Conservation (phyloP, 2,797 vertebrate genomes). For the Ctenochaetus hawaiiensis region DNA sequence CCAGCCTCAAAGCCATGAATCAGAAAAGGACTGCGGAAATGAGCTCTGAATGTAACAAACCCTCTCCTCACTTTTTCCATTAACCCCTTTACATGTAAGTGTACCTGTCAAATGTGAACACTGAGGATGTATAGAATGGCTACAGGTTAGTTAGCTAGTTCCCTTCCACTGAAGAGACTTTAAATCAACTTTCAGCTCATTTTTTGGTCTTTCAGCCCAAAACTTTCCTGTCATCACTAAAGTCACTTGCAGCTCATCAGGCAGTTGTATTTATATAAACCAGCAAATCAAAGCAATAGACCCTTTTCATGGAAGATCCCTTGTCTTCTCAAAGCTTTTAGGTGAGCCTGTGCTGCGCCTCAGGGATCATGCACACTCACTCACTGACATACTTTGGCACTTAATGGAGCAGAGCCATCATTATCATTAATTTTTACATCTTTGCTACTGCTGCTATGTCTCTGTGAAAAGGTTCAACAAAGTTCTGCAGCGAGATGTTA, state of each 20-base stretch:
- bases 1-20: neutral
- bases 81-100: neutral
- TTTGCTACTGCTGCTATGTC: neutral
- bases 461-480: neutral
- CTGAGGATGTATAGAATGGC: neutral
- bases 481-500: neutral
- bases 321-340: neutral
- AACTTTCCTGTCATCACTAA: too few species aligned
- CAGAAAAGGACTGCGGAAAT: conserved; percentile 3
- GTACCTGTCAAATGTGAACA: neutral
- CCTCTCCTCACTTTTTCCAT: neutral
- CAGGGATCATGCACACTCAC: neutral
- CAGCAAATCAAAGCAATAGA: neutral
- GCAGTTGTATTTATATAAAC: neutral
- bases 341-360: neutral
- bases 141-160: neutral
- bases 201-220: neutral
- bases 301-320: neutral
- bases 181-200: neutral
- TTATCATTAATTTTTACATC: neutral
- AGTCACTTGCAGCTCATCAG: too few species aligned
- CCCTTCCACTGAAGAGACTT: neutral
- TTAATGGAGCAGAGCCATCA: neutral
- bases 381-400: neutral
- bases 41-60: neutral